Base-by-base conservation (phyloP, 2,888 invertebrate genomes). In the Artemia sinica region DNA sequence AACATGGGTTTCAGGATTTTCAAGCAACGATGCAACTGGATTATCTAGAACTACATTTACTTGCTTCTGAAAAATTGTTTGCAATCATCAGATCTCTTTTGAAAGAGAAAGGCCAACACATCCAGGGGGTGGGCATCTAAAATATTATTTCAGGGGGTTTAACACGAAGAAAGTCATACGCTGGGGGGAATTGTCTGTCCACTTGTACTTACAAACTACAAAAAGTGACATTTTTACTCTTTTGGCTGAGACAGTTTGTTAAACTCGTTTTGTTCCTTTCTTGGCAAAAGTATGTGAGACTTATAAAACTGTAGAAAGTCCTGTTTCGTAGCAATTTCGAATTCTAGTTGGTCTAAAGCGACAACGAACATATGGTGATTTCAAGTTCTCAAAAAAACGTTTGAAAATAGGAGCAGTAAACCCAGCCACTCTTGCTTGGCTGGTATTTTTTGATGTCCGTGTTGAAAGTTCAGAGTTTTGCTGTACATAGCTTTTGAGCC, bases 1-100 rank as follows among this genome's bases (percentile, higher is more conserved):
- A 8, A 75, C 68, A 70, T 76, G 75, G 11, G 73, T 72, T 50
- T 72, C 67, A 69, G 76, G 75, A 67, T 75, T 76, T 71, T 74
- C 76, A 11, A 75, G 68, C 50, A 75, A 58, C 66, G 75, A 49
- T 5, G 75, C 71, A 58, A 73, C 71, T 69, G 71, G 73, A 11
- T 72, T 71, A 14, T 72, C 72, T 49, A 69, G 69, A 41, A 71
- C 69, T 48, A 71, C 72, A 18, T 73, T 71, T n/a, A 72, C 72
- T 68, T 74, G 72, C 69, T 73, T 71, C 9, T 72, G 72, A 70
- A 76, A 75, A 28, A 28, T 28, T 28, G 28, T 28, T 1, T 28
- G 28, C 28, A n/a, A n/a, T n/a, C n/a, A n/a, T n/a, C n/a, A n/a
- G n/a, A n/a, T n/a, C n/a, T n/a, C n/a, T 4, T 4, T 28, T 28